Conservation (phyloP, 2,797 vertebrate species). For the Crocidura indochinensis region DNA sequence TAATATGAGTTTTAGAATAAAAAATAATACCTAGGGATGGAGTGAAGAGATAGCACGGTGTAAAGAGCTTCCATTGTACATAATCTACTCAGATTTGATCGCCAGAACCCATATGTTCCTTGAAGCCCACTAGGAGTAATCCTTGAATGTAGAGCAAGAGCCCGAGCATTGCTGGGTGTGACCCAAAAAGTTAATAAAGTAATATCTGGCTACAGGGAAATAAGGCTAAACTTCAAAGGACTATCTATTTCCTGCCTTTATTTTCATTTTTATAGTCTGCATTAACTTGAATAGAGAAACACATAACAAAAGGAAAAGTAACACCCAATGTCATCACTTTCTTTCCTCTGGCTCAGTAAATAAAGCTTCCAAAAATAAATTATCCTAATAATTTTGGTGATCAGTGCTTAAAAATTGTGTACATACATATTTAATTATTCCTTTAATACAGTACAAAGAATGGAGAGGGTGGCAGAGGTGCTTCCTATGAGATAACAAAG, state of each 20-base stretch:
- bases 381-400: not conserved
- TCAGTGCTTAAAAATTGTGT: not conserved
- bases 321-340: not conserved
- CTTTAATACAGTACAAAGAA: not conserved
- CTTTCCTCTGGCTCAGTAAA: not conserved
- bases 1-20: not conserved
- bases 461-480: not conserved
- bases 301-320: not conserved
- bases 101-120: too few species aligned
- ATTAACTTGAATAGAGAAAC: conserved; percentile 20
- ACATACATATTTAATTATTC: not conserved
- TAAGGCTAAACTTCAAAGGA: not conserved
- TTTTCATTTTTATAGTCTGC: not conserved
- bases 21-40: not conserved
- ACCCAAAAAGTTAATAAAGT: not conserved
- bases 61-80: too few species aligned
- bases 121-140: too few species aligned
- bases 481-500: not conserved
- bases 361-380: conserved; percentile 17
- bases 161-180: too few species aligned
- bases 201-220: not conserved
- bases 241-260: not conserved
- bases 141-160: too few species aligned
- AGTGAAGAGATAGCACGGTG: too few species aligned
- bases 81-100: too few species aligned